Evolutionary conservation across 2,113 vertebrate genomes (phyloP), one percentile per base, ranked within the genome.

Genomic region (Dipodomys stephensi): DNA sequence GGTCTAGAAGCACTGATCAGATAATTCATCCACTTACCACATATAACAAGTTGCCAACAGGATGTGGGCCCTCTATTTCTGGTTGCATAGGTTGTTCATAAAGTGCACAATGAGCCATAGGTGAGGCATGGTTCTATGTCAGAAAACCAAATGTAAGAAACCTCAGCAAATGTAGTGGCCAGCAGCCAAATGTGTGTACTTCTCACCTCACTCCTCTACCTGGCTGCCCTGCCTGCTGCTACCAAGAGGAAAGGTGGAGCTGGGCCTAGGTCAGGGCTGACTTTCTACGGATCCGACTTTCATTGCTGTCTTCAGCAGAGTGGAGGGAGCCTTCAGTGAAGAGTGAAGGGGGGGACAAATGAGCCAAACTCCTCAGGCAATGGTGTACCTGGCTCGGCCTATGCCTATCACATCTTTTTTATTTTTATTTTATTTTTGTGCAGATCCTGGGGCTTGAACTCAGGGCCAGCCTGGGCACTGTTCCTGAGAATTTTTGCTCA

Each of bases 201-300:
- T 0, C 1, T 0, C 18, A 39, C 39, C 39, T 39, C 27, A 0
- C 57, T 46, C 39, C 39, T 68, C 60, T 19, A 11, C 7, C 0
- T 10, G 77, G 44, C 44, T 22, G 0, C 19, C 2, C 27, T 67
- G 83, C 68, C 88, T 71, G 0, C 35, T 69, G 5, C 86, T 90
- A 19, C 35, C 62, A 30, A 81, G 53, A 72, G 30, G 23, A 6
- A 11, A 7, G 12, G 60, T 49, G 22, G 46, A 27, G 0, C 9
- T 0, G 57, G 19, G 28, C 74, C 44, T 72, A 32, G 22, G 78
- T 23, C 73, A 74, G 57, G 68, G n/a, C 60, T 35, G n/a, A 11
- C 20, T 76, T 46, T 32, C 13, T 49, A 0, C n/a, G 44, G 39
- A 7, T 32, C 20, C 35, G 79, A 22, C 77, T 62, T 1, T 23